A percentile compares a stretch with the other conserved stretches of the same genome.
Conservation (phyloP, 2,113 vertebrate genomes). For the Thunnus thynnus region DNA sequence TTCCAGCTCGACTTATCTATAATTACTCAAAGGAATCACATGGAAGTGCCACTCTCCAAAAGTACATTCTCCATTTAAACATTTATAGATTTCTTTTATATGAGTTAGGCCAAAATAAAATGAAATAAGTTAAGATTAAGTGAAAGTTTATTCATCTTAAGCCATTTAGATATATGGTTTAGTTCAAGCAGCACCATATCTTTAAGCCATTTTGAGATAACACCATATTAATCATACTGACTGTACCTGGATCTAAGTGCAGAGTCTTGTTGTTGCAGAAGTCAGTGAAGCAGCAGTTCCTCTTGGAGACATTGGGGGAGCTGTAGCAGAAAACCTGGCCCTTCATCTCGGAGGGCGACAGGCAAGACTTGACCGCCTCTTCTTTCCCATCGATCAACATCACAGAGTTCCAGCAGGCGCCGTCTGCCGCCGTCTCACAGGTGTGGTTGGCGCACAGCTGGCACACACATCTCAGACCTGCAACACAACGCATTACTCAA, state of each 20-base stretch:
- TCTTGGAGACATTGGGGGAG: constrained; percentile 93
- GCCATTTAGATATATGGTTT: no score
- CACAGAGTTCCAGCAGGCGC: constrained; percentile 96
- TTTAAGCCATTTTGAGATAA: no score
- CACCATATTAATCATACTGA: neutral
- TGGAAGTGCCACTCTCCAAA: no score
- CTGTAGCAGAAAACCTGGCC: constrained; percentile 96
- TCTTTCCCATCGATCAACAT: constrained; percentile 93
- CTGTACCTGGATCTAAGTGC: constrained; percentile 87
- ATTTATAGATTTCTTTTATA: no score
- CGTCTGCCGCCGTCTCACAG: constrained; percentile 93
- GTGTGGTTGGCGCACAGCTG: constrained; percentile 93
- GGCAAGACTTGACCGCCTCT: constrained; percentile 91
- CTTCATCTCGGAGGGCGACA: constrained; percentile 91
- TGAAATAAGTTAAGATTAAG: no score
- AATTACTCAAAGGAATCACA: no score
- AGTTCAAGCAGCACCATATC: no score
- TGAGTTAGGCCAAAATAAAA: no score
- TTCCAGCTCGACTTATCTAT: neutral
- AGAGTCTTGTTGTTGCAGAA: constrained; percentile 98
- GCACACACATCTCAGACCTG: constrained; percentile 94
- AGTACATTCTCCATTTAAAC: no score
- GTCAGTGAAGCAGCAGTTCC: constrained; percentile 96
- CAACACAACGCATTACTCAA: constrained; percentile 25
- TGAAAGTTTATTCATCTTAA: no score